phyloP scores from a whole-genome alignment of 2,113 vertebrate species.

The Anhinga anhinga region DNA sequence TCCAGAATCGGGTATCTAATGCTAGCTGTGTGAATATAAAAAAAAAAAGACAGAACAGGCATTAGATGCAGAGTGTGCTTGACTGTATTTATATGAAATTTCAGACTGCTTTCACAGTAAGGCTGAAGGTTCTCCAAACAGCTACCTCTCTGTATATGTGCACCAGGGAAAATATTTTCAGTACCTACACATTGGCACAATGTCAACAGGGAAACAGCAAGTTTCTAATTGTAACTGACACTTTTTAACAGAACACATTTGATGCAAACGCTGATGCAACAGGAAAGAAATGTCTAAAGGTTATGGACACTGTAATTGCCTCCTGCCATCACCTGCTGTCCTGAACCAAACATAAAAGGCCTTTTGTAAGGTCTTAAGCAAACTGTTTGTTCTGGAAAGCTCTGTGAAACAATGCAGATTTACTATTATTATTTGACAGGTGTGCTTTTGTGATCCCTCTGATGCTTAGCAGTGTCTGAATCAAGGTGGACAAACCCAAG shows the following conservation, averaged over 20 bases:
- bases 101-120: neutral
- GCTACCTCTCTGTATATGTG: neutral
- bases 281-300: neutral
- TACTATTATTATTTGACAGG: neutral
- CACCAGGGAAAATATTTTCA: neutral
- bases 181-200: neutral
- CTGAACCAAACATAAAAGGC: neutral
- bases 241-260: neutral
- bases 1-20: constrained; percentile 95
- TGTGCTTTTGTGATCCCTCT: neutral
- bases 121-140: neutral
- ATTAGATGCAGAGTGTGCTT: neutral
- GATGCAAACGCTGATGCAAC: neutral
- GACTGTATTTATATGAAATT: rapidly evolving
- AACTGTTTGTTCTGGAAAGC: neutral
- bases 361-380: constrained; percentile 8
- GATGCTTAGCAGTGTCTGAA: neutral
- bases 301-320: neutral
- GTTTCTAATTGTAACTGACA: neutral
- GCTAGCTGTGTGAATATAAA: constrained; percentile 80
- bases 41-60: neutral
- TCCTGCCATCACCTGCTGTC: constrained; percentile 33
- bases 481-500: neutral
- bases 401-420: neutral
- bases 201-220: neutral